phyloP scores from a whole-genome alignment of 2,797 vertebrate genomes.

The Anguilla megastoma region DNA sequence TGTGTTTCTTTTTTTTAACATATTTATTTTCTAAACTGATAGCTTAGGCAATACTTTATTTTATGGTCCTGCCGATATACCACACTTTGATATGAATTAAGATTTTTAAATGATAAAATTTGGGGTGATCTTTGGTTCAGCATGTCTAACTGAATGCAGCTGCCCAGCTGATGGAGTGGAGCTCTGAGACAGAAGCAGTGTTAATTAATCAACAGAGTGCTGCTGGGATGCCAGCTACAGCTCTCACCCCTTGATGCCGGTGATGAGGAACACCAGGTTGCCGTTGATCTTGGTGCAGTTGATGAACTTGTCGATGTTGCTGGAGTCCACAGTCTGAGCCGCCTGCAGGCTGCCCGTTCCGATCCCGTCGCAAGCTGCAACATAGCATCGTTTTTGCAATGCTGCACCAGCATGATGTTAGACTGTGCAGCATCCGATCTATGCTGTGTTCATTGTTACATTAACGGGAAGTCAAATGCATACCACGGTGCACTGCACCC shows the following conservation, averaged over 20 bases:
- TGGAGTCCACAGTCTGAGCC: constrained; percentile 94
- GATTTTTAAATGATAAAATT: not conserved
- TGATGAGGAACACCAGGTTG: constrained; percentile 96
- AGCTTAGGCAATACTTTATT: not conserved
- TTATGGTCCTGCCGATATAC: not conserved
- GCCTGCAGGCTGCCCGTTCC: constrained; percentile 88
- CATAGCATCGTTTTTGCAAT: not conserved
- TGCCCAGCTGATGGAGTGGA: not conserved
- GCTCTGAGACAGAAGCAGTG: not conserved
- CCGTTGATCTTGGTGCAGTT: constrained; percentile 99
- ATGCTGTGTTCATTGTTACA: not conserved
- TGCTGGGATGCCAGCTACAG: not conserved
- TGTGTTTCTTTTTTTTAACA: not conserved
- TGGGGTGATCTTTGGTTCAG: not conserved
- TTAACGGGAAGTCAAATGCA: not conserved
- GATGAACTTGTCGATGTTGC: constrained; percentile 93
- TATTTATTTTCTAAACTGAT: not conserved
- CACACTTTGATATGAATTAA: not conserved
- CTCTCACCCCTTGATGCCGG: constrained; percentile 93
- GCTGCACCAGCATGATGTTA: not conserved
- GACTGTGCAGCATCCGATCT: not conserved
- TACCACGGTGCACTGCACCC: not conserved
- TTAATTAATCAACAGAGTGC: not conserved
- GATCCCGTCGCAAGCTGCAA: constrained; percentile 92
- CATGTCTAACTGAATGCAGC: not conserved